These are phyloP conservation scores for Polydrusus pterygomalis DNA, from an alignment of 2,888 invertebrate species.

Conservation along the genomic window DNA sequence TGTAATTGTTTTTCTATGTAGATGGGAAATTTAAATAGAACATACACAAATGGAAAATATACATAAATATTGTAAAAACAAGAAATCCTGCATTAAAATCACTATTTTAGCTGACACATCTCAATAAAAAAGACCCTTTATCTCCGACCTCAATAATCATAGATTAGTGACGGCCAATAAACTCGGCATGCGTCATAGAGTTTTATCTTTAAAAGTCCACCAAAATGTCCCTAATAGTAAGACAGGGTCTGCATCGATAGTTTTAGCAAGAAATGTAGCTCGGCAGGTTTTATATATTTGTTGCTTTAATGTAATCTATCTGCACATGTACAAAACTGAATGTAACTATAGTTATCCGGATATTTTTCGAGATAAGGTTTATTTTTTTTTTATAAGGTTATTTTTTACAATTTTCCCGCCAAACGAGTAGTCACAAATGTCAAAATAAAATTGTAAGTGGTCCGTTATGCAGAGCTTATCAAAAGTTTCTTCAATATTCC, in stretches of 20 bases:
- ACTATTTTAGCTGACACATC: slow-evolving; percentile 40
- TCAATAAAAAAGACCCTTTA: slow-evolving; percentile 42
- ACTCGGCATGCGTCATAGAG: slow-evolving; percentile 47
- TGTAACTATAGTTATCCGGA: too few species aligned
- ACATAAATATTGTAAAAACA: background rate
- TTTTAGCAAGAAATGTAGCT: slow-evolving; percentile 11
- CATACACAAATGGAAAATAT: background rate
- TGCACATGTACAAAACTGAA: too few species aligned
- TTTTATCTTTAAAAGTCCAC: slow-evolving; percentile 49
- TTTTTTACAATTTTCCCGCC: too few species aligned
- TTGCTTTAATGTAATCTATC: too few species aligned
- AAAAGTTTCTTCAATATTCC: too few species aligned
- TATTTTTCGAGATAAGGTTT: too few species aligned
- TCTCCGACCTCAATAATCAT: slow-evolving; percentile 52
- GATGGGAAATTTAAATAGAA: background rate
- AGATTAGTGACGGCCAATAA: slow-evolving; percentile 50
- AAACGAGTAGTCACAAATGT: too few species aligned
- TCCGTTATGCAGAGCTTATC: too few species aligned
- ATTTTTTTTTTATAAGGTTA: too few species aligned
- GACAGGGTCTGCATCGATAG: slow-evolving; percentile 14
- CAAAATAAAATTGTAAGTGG: too few species aligned
- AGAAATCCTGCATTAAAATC: slow-evolving; percentile 13
- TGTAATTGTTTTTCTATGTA: slow-evolving; percentile 19
- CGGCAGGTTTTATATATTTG: too few species aligned
- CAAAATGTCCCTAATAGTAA: slow-evolving; percentile 34